phyloP scores from a whole-genome alignment of 2,797 vertebrate genomes.

The Merluccius polli region DNA sequence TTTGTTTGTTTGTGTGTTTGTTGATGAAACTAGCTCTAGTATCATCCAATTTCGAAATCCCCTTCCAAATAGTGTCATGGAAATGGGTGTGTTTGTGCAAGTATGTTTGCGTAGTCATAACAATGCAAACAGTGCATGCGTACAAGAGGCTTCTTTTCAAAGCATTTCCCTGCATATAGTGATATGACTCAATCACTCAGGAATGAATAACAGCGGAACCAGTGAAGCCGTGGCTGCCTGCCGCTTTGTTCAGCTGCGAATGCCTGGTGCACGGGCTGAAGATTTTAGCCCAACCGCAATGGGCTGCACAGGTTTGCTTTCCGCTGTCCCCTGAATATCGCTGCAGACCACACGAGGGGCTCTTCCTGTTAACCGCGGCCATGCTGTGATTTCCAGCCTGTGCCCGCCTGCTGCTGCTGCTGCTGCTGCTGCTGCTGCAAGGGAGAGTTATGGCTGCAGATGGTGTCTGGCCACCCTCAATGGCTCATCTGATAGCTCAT shows the following conservation, averaged over 20 bases:
- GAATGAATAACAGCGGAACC: slow-evolving; percentile 74
- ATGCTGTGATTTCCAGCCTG: slow-evolving; percentile 56
- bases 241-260: slow-evolving; percentile 73
- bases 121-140: slow-evolving; percentile 37
- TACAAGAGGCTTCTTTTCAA: slow-evolving; percentile 47
- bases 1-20: background rate
- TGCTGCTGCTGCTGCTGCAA: slow-evolving; percentile 45
- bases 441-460: slow-evolving; percentile 70
- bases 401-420: slow-evolving; percentile 37
- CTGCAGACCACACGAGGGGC: slow-evolving; percentile 25
- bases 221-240: slow-evolving; percentile 58
- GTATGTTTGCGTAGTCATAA: background rate
- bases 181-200: slow-evolving; percentile 65
- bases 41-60: background rate
- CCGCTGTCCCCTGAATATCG: slow-evolving; percentile 27
- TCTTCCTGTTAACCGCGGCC: slow-evolving; percentile 52
- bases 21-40: background rate
- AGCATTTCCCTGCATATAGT: slow-evolving; percentile 46
- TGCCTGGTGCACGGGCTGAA: slow-evolving; percentile 40
- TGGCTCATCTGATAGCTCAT: slow-evolving; percentile 68
- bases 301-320: slow-evolving; percentile 35
- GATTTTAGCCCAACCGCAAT: slow-evolving; percentile 29
- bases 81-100: background rate
- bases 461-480: slow-evolving; percentile 71
- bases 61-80: background rate